Conservation (phyloP, 2,888 invertebrate species). For the Hemithea aestivaria region DNA sequence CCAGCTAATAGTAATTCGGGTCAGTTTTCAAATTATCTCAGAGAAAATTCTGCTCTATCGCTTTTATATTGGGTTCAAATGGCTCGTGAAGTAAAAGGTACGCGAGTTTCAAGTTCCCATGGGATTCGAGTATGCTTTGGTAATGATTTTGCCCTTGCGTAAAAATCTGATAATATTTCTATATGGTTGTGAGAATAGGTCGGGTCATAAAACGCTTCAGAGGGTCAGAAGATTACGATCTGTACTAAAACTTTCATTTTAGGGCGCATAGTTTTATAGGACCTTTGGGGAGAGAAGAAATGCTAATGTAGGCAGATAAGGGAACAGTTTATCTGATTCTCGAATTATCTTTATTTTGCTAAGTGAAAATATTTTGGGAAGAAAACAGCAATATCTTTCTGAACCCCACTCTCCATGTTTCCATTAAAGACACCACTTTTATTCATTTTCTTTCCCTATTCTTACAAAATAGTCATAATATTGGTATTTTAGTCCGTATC, state of each 20-base stretch:
- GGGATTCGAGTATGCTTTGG: conserved; percentile 9
- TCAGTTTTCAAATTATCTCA: conserved; percentile 5
- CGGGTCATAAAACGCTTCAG: conserved; percentile 17
- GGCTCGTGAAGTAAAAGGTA: not conserved
- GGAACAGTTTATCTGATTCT: too few relatives aligned
- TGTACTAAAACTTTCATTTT: conserved; percentile 16
- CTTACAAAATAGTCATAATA: too few relatives aligned
- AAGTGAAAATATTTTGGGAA: not conserved
- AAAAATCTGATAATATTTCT: conserved; percentile 23
- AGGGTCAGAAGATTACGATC: conserved; percentile 17
- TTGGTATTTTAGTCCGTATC: too few relatives aligned
- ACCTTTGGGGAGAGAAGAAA: conserved; percentile 7
- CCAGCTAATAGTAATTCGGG: conserved; percentile 9
- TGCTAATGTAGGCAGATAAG: not conserved
- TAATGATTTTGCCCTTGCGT: conserved; percentile 17
- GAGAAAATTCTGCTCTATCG: conserved; percentile 7
- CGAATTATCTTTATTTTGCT: not conserved
- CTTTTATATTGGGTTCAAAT: conserved; percentile 5
- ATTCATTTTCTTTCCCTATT: too few relatives aligned
- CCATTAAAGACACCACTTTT: too few relatives aligned
- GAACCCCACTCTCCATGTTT: too few relatives aligned
- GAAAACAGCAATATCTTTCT: too few relatives aligned
- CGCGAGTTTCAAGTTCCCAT: conserved; percentile 7
- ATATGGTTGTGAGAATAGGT: conserved; percentile 16
- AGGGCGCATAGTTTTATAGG: conserved; percentile 22